Percentiles rank a stretch among this genome's conserved stretches.
These are phyloP conservation scores for Rotaria sp. DNA, from an alignment of 2,888 invertebrate genomes.

Conservation along the genomic window DNA sequence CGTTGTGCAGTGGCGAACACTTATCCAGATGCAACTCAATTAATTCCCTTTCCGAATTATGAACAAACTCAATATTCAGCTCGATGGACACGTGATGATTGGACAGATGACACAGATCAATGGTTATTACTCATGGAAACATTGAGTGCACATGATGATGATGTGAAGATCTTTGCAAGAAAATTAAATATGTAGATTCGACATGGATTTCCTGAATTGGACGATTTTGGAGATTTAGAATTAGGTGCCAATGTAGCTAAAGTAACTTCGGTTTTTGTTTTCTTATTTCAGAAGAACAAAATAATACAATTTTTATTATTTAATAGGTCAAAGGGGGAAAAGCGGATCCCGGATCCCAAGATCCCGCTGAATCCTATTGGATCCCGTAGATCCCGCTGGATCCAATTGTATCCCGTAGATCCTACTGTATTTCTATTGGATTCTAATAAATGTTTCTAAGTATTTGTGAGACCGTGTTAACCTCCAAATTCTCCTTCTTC, in stretches of 20 bases:
- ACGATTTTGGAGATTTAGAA: constrained; percentile 46
- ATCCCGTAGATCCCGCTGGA: no score
- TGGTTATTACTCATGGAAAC: constrained; percentile 3
- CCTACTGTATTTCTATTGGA: no score
- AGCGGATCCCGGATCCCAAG: no score
- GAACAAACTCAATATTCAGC: not conserved
- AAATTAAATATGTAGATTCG: constrained; percentile 50
- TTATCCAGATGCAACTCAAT: constrained; percentile 37
- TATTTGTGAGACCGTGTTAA: no score
- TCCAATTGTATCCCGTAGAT: no score
- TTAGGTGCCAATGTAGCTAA: constrained; percentile 7
- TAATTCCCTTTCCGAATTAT: not conserved
- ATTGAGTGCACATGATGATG: constrained; percentile 55
- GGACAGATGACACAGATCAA: not conserved
- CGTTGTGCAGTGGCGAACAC: constrained; percentile 49
- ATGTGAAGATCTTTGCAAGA: constrained; percentile 56
- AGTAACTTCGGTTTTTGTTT: no score
- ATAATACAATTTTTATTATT: no score
- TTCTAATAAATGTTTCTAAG: no score
- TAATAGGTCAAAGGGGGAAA: no score
- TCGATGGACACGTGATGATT: not conserved
- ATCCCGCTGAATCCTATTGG: no score
- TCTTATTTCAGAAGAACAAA: no score
- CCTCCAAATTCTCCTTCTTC: no score
- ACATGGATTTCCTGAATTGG: constrained; percentile 51